phyloP scores from a whole-genome alignment of 2,797 vertebrate genomes.

The Heterohyrax brucei region DNA sequence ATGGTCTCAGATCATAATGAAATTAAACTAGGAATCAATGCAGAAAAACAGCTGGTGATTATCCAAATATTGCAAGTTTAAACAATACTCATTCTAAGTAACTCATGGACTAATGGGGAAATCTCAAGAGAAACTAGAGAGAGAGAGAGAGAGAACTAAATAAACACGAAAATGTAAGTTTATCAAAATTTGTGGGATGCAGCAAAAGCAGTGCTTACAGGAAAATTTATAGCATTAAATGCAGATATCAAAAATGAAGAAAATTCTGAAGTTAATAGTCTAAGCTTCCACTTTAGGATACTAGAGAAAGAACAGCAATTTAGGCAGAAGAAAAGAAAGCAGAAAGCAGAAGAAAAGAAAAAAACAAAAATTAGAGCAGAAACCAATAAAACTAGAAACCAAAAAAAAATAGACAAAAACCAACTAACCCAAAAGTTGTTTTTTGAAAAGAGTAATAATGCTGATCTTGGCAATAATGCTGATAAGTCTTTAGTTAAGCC shows the following conservation, averaged over 20 bases:
- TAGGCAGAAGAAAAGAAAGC: background rate
- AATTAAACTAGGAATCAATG: slow-evolving; percentile 39
- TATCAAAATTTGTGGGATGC: background rate
- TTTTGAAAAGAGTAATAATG: slow-evolving; percentile 26
- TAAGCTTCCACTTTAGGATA: slow-evolving; percentile 1
- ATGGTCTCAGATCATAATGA: background rate
- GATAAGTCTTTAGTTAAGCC: background rate
- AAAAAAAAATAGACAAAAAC: slow-evolving; percentile 24
- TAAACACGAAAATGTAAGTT: slow-evolving; percentile 13
- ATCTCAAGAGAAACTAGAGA: background rate
- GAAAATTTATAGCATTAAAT: background rate
- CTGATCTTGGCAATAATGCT: background rate
- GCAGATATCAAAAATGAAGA: background rate
- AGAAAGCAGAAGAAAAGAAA: slow-evolving; percentile 20
- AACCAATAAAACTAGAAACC: slow-evolving; percentile 10
- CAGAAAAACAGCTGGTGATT: slow-evolving; percentile 43
- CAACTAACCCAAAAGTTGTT: slow-evolving; percentile 31
- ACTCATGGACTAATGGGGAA: background rate
- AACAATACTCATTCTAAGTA: slow-evolving; percentile 50
- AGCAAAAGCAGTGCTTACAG: background rate
- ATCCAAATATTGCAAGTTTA: slow-evolving; percentile 39
- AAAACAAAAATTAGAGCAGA: background rate
- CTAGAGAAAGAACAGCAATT: slow-evolving; percentile 4
- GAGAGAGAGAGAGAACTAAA: slow-evolving; percentile 29
- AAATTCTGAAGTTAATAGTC: background rate